A percentile compares a stretch with the other conserved stretches of the same genome.
Evolutionary conservation across 1,140 invertebrate genomes (phyloP).

Genomic region (Temnothorax longispinosus): DNA sequence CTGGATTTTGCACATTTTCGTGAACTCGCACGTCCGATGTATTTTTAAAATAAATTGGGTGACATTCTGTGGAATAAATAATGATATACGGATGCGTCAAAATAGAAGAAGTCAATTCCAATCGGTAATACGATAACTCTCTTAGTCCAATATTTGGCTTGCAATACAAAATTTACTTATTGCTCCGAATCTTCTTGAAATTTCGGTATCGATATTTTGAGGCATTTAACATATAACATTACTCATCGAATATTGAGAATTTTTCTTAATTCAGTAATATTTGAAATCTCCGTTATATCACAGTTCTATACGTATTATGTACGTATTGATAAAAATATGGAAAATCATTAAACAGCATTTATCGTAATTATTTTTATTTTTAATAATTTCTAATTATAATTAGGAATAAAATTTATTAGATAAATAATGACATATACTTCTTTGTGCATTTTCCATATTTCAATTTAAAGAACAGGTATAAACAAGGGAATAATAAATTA

Average conservation of each 20-base stretch:
- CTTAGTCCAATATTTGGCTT: slow-evolving; percentile 14
- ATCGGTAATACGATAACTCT: not conserved
- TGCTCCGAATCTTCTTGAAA: not conserved
- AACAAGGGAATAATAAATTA: not conserved
- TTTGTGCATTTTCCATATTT: not conserved
- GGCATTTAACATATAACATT: not conserved
- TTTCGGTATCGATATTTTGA: not conserved
- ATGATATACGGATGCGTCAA: slow-evolving; percentile 2
- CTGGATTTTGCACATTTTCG: slow-evolving; percentile 19
- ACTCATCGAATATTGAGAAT: not conserved
- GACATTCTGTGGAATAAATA: slow-evolving; percentile 21
- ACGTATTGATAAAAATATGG: not conserved
- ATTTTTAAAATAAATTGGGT: slow-evolving; percentile 40
- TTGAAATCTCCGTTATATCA: not conserved
- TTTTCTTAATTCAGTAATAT: not conserved
- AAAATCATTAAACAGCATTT: not conserved
- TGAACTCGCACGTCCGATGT: not conserved
- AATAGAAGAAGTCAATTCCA: slow-evolving; percentile 24
- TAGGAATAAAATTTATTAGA: not conserved
- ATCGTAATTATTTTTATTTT: not conserved
- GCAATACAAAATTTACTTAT: slow-evolving; percentile 14
- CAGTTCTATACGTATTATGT: not conserved
- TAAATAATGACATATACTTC: not conserved
- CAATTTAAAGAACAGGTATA: not conserved
- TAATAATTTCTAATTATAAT: not conserved